Conservation (phyloP, 2,888 invertebrate genomes). For the Chymomyza procnemis region DNA sequence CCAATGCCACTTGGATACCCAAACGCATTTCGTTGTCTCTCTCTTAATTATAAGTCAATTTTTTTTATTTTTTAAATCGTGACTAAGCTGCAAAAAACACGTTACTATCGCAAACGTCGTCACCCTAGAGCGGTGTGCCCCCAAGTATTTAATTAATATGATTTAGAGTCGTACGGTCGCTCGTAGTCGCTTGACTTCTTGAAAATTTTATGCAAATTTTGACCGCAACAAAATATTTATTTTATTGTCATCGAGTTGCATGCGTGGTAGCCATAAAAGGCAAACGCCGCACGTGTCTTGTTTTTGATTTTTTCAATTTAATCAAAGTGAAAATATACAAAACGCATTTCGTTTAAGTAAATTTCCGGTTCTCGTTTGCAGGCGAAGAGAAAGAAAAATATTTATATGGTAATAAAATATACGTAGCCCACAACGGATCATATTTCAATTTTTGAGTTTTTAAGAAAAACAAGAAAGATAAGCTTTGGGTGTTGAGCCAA, state of each 20-base stretch:
- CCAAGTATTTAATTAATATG: not conserved
- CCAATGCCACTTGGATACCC: conserved; percentile 7
- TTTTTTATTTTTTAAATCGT: conserved; percentile 51
- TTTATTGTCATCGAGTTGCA: conserved; percentile 21
- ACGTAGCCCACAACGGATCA: conserved; percentile 36
- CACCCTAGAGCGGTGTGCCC: not conserved
- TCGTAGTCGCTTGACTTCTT: conserved; percentile 35
- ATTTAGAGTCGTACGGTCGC: no score
- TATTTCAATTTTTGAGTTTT: conserved; percentile 36
- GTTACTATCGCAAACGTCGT: not conserved
- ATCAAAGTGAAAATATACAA: conserved; percentile 68
- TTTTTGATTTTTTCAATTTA: conserved; percentile 58
- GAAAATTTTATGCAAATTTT: conserved; percentile 57
- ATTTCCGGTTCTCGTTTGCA: conserved; percentile 60
- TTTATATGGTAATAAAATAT: no score
- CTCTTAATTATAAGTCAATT: conserved; percentile 26
- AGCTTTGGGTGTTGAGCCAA: not conserved
- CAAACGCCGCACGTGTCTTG: conserved; percentile 58
- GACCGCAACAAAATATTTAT: conserved; percentile 27
- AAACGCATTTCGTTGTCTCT: conserved; percentile 25
- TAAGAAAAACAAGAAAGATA: not conserved
- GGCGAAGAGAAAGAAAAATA: conserved; percentile 45
- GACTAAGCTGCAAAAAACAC: conserved; percentile 45
- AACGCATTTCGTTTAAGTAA: conserved; percentile 26
- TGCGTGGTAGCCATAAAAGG: conserved; percentile 49